Base-by-base conservation (phyloP, 2,113 vertebrate species). In the Morone saxatilis region DNA sequence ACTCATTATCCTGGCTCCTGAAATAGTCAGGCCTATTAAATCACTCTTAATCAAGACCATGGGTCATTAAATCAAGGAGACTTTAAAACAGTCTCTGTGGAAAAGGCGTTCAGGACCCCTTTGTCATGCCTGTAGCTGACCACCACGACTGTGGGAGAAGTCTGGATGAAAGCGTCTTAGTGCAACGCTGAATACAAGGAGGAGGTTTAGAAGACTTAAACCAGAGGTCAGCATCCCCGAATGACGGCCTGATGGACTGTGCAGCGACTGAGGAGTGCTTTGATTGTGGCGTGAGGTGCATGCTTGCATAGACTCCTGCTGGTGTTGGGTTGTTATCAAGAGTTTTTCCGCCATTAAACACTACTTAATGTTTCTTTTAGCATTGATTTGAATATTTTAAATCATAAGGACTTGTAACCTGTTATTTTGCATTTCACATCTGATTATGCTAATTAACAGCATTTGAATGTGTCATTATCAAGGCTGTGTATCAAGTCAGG, bases 11-110 rank as follows among this genome's bases (percentile, higher is more conserved):
- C 78, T 4, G 67, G 83, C 80, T 92, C 89, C 88, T 89, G 86
- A 93, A 94, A 92, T 92, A 93, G 91, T 84, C 84, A 45, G 76
- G 71, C 78, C 90, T 89, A 90, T 91, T 91, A 93, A 92, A 88
- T 80, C 31, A 76, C 57, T 89, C 88, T 89, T 93, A 93, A 93
- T 93, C 91, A 92, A 86, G 86, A 90, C 84, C 85, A 60, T 36
- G 75, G 40, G 85, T 92, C 87, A 91, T 91, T 92, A 90, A 91
- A 91, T 88, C 83, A 81, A 78, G 82, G 68, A 83, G 80, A 80
- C 76, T 87, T 92, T 75, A 61, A 87, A 85, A 81, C 14, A 5
- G 62, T 56, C 76, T 75, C 66, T 48, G 63, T 66, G 75, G 48
- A 72, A 43, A 81, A 81, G 66, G 57, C 63, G 22, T 87, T 63